phyloP scores from a whole-genome alignment of 2,113 vertebrate species.

The Actenoides lindsayi region DNA sequence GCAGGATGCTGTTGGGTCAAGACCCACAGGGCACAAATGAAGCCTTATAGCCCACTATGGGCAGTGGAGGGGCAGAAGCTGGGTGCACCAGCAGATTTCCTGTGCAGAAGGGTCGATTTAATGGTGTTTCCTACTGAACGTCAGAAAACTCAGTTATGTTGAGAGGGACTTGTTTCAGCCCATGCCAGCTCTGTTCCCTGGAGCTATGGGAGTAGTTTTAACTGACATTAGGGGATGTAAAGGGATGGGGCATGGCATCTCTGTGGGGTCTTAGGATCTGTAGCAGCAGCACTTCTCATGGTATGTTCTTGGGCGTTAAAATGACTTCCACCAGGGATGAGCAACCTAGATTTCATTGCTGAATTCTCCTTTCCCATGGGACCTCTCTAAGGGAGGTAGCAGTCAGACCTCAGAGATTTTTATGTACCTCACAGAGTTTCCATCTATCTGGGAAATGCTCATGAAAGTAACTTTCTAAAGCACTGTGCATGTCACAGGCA shows the following conservation, averaged over 20 bases:
- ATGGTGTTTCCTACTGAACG: not conserved
- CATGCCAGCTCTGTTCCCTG: not conserved
- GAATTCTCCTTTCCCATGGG: not conserved
- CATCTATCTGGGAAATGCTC: constrained; percentile 30
- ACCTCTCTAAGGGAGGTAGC: not conserved
- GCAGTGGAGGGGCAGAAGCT: not conserved
- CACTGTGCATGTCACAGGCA: not conserved
- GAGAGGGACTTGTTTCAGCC: not conserved
- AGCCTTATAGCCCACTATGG: not conserved
- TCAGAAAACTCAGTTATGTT: not conserved
- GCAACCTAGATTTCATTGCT: not conserved
- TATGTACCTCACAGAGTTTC: constrained; percentile 47
- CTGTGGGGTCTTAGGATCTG: not conserved
- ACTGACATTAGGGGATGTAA: not conserved
- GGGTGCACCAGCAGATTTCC: not conserved
- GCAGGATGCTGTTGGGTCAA: not conserved
- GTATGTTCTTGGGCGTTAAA: not conserved
- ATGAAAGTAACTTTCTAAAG: constrained; percentile 69
- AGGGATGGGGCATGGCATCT: not conserved
- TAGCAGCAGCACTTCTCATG: not conserved
- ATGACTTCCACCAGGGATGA: not conserved
- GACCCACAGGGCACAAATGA: not conserved
- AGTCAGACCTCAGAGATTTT: constrained; percentile 10
- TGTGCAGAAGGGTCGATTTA: not conserved
- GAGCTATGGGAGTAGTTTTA: not conserved